phyloP scores from a whole-genome alignment of 2,888 invertebrate species.

The Hymenopus coronatus region DNA sequence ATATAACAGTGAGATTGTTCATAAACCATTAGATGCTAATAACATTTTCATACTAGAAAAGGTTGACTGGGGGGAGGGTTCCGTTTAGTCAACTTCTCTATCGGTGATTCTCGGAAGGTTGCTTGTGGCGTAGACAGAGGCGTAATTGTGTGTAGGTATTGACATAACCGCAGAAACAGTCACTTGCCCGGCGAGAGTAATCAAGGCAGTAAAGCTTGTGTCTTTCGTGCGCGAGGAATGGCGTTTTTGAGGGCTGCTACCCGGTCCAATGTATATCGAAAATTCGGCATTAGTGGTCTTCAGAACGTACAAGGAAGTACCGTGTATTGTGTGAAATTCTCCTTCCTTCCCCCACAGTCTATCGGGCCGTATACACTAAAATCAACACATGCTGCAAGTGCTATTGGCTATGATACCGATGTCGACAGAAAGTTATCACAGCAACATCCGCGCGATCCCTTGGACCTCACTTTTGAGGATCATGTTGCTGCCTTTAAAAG shows the following conservation, averaged over 20 bases:
- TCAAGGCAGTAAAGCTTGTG: background rate
- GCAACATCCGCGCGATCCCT: conserved; percentile 56
- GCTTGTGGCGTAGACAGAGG: background rate
- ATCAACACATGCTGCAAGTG: conserved; percentile 38
- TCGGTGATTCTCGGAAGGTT: background rate
- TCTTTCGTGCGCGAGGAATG: conserved; percentile 40
- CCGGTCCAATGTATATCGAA: conserved; percentile 47
- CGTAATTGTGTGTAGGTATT: background rate
- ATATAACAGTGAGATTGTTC: too few species aligned
- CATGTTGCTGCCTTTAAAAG: conserved; percentile 90
- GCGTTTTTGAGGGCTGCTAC: conserved; percentile 51
- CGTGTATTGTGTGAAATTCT: conserved; percentile 38
- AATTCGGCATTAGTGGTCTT: conserved; percentile 38
- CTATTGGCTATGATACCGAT: conserved; percentile 28
- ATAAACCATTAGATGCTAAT: too few species aligned
- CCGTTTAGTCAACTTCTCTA: background rate
- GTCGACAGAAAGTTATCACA: conserved; percentile 32
- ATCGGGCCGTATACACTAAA: conserved; percentile 41
- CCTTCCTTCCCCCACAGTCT: conserved; percentile 22
- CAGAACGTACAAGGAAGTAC: conserved; percentile 42
- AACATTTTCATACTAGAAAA: background rate
- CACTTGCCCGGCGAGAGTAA: background rate
- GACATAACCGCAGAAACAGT: background rate
- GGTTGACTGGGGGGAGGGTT: background rate
- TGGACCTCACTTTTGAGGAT: conserved; percentile 85